Evolutionary conservation across 2,113 vertebrate species (phyloP), one percentile per base, ranked within the genome.

Genomic region (Corythornis cristatus): DNA sequence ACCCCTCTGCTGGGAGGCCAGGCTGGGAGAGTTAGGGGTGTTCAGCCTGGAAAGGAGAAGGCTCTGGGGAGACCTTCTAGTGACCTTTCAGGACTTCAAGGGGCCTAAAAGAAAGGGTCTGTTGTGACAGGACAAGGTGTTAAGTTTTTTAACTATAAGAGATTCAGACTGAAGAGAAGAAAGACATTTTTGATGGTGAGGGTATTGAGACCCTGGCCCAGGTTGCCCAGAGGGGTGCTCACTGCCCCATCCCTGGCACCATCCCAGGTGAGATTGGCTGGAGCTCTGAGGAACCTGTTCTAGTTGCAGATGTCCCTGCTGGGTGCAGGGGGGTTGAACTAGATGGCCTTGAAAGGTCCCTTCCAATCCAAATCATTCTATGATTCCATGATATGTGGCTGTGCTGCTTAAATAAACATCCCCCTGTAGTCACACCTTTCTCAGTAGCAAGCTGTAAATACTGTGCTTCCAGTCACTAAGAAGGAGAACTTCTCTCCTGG

Each of bases 381-480:
- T n/a, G 64, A 48, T 46, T 33, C 29, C 12, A 7, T 67, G 43
- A 33, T 3, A 5, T 4, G 20, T 13, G 11, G 61, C 45, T 54
- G 65, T 0, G 3, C 64, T 81, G 31, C 68, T 89, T n/a, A 56
- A 67, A 78, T 57, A 87, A 83, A 35, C n/a, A 46, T 18, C n/a
- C 17, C 51, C 53, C 64, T 5, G 10, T 8, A 10, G 40, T 66
- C 79, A 33, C 42, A 67, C 43, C 35, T 42, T 45, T 28, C 57
- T 31, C 25, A 42, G 42, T 2, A 83, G 12, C 0, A n/a, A 95
- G 83, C 58, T 89, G 93, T 53, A 60, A 93, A 76, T 74, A 51
- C 58, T 48, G 37, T 68, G 88, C 85, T 93, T 78, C 83, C 93
- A 83, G 74, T 85, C 48, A 45, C 79, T 79, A 57, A 78, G 87